Percentiles rank a stretch among this genome's conserved stretches.
These are phyloP conservation scores for Myanophis thanlyinensis DNA, from an alignment of 2,113 vertebrate species.

Conservation along the genomic window DNA sequence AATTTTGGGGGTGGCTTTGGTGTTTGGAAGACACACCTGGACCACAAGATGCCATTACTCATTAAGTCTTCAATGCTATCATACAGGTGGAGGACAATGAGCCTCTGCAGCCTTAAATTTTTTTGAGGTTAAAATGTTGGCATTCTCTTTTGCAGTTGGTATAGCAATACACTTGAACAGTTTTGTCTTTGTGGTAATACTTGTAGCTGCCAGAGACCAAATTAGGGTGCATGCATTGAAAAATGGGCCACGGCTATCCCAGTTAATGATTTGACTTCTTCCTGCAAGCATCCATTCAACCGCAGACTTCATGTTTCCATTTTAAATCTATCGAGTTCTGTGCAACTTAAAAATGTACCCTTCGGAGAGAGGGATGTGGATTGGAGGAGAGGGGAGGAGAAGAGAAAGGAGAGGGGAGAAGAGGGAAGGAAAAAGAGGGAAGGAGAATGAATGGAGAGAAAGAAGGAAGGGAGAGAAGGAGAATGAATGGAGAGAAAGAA, in stretches of 20 bases:
- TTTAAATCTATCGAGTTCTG: neutral
- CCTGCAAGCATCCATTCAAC: neutral
- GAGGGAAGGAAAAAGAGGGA: too few relatives aligned
- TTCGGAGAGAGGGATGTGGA: too few relatives aligned
- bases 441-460: too few relatives aligned
- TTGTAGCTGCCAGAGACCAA: neutral
- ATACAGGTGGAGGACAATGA: neutral
- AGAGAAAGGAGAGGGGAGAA: too few relatives aligned
- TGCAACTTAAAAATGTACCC: neutral
- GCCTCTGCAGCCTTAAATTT: neutral
- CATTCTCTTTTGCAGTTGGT: neutral
- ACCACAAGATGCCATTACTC: neutral
- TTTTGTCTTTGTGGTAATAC: neutral
- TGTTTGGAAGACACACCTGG: neutral
- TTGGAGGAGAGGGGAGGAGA: too few relatives aligned
- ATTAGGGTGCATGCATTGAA: too few relatives aligned
- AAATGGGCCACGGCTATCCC: neutral
- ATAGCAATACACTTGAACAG: neutral
- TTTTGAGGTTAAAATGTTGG: neutral
- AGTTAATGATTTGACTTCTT: neutral
- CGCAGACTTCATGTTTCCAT: neutral
- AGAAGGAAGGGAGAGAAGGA: too few relatives aligned
- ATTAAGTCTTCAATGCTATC: neutral
- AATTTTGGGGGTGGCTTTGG: neutral
- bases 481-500: too few relatives aligned